Evolutionary conservation across 2,888 invertebrate species (phyloP), one percentile per base, ranked within the genome.

Genomic region (Parnassius orleans): DNA sequence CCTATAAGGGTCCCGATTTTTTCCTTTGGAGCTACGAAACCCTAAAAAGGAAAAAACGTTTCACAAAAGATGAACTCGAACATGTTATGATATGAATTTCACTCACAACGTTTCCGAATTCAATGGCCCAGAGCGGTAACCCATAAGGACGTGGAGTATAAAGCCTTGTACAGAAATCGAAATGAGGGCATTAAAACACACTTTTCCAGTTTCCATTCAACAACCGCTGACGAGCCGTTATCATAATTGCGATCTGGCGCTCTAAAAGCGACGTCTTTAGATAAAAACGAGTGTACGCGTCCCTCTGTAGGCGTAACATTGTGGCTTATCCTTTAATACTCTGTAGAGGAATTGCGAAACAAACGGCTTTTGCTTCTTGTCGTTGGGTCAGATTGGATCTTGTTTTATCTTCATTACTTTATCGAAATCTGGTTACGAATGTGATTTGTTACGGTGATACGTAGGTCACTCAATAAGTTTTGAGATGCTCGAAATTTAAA

Each of bases 231-330:
- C 33, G 10, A 24, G 33, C 15, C 24, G 24, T 50, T 60, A 60
- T 60, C 60, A 55, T 60, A 60, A 60, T 60, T 60, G 54, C 60
- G 55, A 60, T 60, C 60, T 14, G 33, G 48, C 54, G 50, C 33
- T 60, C 60, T 60, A 48, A 60, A 55, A 55, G 54, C 55, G 41
- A 33, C 55, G 50, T 42, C 55, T 60, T 44, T 50, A 55, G 55
- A 55, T 50, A 55, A 60, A 54, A 51, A 53, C 42, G 50, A 41
- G 48, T 10, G 58, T 41, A 59, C 47, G 48, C 50, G 55, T 54
- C 60, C 50, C 60, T 33, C 43, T 51, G n/a, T 24, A 50, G 54
- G 51, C 50, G 50, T 55, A 55, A 60, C 55, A 60, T 60, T 50
- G 24, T 12, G 55, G 54, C 55, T 60, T 55, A 60, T 60, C 60